Evolutionary conservation across 2,888 invertebrate genomes (phyloP), one percentile per base, ranked within the genome.

Genomic region (Drosophila subquinaria): DNA sequence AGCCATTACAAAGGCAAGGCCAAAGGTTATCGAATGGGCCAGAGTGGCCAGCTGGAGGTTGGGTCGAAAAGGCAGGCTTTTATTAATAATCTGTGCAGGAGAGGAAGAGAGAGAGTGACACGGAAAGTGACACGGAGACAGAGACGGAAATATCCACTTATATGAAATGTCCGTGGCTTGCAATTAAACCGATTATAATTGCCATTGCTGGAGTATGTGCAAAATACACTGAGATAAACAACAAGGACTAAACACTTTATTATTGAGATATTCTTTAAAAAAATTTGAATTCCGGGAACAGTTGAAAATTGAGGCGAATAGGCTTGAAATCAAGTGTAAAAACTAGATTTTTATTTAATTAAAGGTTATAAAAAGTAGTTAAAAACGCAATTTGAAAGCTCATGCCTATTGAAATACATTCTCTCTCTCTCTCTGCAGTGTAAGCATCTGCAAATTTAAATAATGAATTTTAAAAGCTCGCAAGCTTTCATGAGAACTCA

Each of bases 171-270:
- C 57, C 63, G 67, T 62, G 76, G 55, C 71, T 71, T 65, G 75
- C 76, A 82, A 86, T 81, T 88, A 79, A 73, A 81, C 73, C 78
- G 73, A 86, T 83, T 88, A 82, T 83, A 80, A 88, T 74, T 83
- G 77, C 66, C 30, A 60, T 69, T 51, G 62, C 48, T 62, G 52
- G 68, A 35, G n/a, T 62, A 56, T 63, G 51, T 63, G 57, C 20
- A 5, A 42, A 57, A 5, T 69, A 45, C 83, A 82, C 81, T 62
- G 77, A 0, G 6, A 38, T 8, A 38, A 38, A 4, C 23, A 4
- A 4, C 23, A 23, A 23, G 0, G 23, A 23, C 23, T 23, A 23
- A 23, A 23, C 23, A 23, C 4, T 23, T 23, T 20, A 20, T 23
- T 20, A 20, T 1, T 20, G 3, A 20, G 20, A 3, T 20, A 20